phyloP scores from a whole-genome alignment of 2,888 invertebrate genomes.

The Aspidiotus destructor region DNA sequence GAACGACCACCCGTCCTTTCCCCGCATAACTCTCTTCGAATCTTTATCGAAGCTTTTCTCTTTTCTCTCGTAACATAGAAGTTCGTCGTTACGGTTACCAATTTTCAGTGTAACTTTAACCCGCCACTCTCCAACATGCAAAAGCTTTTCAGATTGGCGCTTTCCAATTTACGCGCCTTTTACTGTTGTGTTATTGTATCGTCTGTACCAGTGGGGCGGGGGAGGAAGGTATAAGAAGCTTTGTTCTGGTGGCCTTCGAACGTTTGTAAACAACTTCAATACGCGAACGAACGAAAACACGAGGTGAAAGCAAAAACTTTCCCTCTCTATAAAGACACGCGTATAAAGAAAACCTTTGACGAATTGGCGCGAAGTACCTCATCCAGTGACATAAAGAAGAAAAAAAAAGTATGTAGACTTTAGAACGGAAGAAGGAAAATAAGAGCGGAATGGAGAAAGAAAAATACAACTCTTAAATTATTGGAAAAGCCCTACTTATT shows the following conservation, averaged over 20 bases:
- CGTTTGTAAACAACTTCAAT: neutral
- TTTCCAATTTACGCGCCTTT: slow-evolving; percentile 24
- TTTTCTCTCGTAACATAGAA: neutral
- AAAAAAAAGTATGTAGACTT: too few relatives aligned
- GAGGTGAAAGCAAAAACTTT: slow-evolving; percentile 5
- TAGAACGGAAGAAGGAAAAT: too few relatives aligned
- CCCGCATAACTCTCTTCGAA: slow-evolving; percentile 4
- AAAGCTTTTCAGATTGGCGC: slow-evolving; percentile 26
- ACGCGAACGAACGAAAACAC: neutral
- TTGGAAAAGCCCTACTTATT: neutral
- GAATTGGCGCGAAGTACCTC: neutral
- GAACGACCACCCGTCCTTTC: slow-evolving; percentile 8
- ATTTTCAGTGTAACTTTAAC: slow-evolving; percentile 14
- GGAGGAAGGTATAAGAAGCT: neutral
- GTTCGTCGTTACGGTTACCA: slow-evolving; percentile 23
- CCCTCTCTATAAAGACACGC: neutral
- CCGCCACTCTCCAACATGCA: slow-evolving; percentile 17
- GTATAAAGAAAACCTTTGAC: slow-evolving; percentile 3
- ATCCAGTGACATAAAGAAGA: neutral
- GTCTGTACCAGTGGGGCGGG: neutral
- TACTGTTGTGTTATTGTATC: slow-evolving; percentile 3
- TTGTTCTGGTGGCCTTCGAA: neutral
- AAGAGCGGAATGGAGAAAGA: too few relatives aligned
- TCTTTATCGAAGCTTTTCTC: slow-evolving; percentile 20
- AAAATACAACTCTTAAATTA: too few relatives aligned